Base-by-base conservation (phyloP, 2,797 vertebrate species). In the Notolabrus celidotus region DNA sequence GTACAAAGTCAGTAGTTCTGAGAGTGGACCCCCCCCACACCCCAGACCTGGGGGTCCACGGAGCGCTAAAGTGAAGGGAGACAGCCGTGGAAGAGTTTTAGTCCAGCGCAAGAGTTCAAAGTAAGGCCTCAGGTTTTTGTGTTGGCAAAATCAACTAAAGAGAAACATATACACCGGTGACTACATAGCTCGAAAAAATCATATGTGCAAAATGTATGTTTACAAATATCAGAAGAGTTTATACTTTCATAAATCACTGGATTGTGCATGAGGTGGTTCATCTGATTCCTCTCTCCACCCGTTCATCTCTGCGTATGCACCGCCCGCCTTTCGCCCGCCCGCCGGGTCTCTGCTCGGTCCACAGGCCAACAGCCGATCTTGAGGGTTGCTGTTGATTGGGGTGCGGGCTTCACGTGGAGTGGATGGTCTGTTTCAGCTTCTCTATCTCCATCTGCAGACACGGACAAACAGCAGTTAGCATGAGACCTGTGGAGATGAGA, bases 1-100 rank as follows among this genome's bases (percentile, higher is more conserved):
- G 94, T 93, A 96, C 92, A 96, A 92, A 95, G 93, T 98, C 97
- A 99, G 97, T 98, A 99, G 97, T 98, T 97, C 95, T 94, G 93
- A 88, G 87, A 79, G 91, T 74, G 80, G 58, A 82, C 59, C 86
- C 80, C 85, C 71, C 72, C 46, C 67, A 14, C 12, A 2, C 2
- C 33, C 2, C 7, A 9, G n/a, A n/a, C 29, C 7, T 4, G 69
- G 74, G 75, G 62, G 71, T 41, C 23, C 3, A 55, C 63, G 66
- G 75, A 86, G 79, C n/a, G 61, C 55, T 74, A 84, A 92, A 80
- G 80, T 55, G 79, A 77, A 51, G 51, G 68, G 62, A 59, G 73
- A 58, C 52, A 49, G 57, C 10, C 20, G 64, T 4, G 51, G 59
- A 67, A 67, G 65, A 94, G 92, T 85, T 92, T 89, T 82, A 92